Conservation (phyloP, 2,797 vertebrate genomes). For the Xenopus petersii region DNA sequence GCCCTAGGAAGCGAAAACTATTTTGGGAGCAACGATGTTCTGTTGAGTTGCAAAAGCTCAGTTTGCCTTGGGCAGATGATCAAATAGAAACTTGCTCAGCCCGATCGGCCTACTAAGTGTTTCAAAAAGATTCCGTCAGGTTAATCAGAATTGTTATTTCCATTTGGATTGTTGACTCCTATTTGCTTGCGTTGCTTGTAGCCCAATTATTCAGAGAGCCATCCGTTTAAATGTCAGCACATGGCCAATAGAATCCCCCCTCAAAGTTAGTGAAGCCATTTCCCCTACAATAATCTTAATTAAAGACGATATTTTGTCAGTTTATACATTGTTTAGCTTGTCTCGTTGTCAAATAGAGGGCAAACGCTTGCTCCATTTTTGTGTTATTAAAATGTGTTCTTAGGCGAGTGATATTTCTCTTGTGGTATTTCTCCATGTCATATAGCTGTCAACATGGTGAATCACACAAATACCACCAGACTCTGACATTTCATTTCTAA, state of each 20-base stretch:
- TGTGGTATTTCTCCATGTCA: slow-evolving; percentile 58
- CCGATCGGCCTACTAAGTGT: no score
- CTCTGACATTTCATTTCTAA: slow-evolving; percentile 44
- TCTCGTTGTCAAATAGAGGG: slow-evolving; percentile 51
- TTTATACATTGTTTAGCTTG: slow-evolving; percentile 46
- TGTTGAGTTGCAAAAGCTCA: no score
- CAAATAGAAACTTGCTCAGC: no score
- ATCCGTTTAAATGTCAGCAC: slow-evolving; percentile 21
- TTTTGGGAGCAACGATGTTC: no score
- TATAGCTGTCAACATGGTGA: slow-evolving; percentile 56
- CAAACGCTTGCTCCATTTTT: slow-evolving; percentile 55
- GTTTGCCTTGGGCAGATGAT: no score
- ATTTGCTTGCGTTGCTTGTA: background rate
- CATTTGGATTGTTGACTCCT: no score
- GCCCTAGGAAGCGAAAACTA: no score
- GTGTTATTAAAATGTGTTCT: slow-evolving; percentile 52
- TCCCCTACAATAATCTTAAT: slow-evolving; percentile 20
- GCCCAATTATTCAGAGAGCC: background rate
- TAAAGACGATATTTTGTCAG: slow-evolving; percentile 51
- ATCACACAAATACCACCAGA: slow-evolving; percentile 54
- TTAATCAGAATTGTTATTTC: no score
- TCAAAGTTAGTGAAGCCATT: slow-evolving; percentile 18
- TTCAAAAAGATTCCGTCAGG: no score
- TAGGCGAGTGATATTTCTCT: slow-evolving; percentile 48
- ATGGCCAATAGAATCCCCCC: background rate